Evolutionary conservation across 2,113 vertebrate genomes (phyloP).

Genomic region (Callopanchax toddi): DNA sequence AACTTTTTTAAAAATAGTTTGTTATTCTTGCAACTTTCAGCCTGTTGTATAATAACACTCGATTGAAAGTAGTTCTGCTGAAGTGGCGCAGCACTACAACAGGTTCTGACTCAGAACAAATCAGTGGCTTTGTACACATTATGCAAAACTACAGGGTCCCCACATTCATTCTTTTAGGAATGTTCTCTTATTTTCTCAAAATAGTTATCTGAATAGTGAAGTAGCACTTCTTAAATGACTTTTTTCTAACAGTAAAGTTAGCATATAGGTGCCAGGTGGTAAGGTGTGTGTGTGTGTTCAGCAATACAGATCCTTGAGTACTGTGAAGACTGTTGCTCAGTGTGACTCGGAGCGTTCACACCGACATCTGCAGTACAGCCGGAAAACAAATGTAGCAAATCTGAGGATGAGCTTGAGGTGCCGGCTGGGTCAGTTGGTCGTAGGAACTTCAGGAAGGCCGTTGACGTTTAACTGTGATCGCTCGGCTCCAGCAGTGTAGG

Average conservation of each 20-base stretch:
- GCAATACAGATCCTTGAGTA: background rate
- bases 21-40: background rate
- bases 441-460: background rate
- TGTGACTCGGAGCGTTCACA: background rate
- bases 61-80: background rate
- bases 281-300: background rate
- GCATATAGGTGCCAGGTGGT: background rate
- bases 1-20: constrained; percentile 1
- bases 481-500: constrained; percentile 1
- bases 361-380: background rate
- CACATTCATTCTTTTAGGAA: background rate
- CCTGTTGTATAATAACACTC: background rate
- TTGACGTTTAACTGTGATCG: too few relatives aligned
- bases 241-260: background rate
- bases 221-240: background rate
- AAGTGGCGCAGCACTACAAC: constrained; percentile 10
- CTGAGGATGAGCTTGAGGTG: constrained; percentile 17
- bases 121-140: background rate
- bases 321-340: constrained; percentile 19
- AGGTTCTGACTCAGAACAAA: constrained; percentile 30
- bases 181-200: too few relatives aligned
- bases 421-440: background rate
- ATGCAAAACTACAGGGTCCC: constrained; percentile 12
- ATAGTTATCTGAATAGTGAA: background rate
- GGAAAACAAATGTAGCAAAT: constrained; percentile 35